Conservation (phyloP, 2,113 vertebrate genomes). For the Rhinogobius similis region DNA sequence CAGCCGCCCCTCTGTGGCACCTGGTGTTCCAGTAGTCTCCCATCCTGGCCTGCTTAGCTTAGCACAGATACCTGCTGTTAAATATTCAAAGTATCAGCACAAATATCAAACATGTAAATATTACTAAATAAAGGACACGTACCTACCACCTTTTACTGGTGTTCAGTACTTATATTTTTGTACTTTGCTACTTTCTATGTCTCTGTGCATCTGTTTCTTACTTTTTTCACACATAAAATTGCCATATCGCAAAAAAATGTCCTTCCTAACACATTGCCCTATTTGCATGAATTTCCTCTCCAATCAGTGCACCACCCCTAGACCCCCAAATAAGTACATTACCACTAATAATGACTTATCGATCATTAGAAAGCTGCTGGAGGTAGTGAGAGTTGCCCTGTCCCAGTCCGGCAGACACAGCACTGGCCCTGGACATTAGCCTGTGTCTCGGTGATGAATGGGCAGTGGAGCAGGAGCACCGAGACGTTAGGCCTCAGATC, state of each 20-base stretch:
- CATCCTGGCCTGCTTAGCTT: too few relatives aligned
- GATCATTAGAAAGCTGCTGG: slow-evolving; percentile 51
- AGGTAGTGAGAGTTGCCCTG: slow-evolving; percentile 23
- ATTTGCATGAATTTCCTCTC: slow-evolving; percentile 11
- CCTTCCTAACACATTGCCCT: slow-evolving; percentile 24
- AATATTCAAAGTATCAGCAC: too few relatives aligned
- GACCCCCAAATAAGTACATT: slow-evolving; percentile 47
- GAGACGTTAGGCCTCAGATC: slow-evolving; percentile 16
- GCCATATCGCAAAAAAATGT: not conserved
- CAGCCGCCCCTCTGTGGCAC: too few relatives aligned
- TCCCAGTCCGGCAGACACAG: slow-evolving; percentile 23
- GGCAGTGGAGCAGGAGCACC: slow-evolving; percentile 12
- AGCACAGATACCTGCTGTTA: too few relatives aligned
- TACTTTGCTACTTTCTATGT: too few relatives aligned
- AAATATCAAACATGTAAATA: too few relatives aligned
- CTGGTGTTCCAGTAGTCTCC: too few relatives aligned
- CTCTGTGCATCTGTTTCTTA: not conserved
- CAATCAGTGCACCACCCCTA: slow-evolving; percentile 5
- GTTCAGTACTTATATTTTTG: too few relatives aligned
- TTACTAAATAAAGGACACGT: too few relatives aligned
- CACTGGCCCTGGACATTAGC: slow-evolving; percentile 40
- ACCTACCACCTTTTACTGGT: too few relatives aligned
- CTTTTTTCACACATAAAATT: not conserved
- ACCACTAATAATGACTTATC: slow-evolving; percentile 60
- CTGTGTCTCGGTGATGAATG: slow-evolving; percentile 63